Base-by-base conservation (phyloP, 1,140 invertebrate species). In the Leptinotarsa undecemlineata region DNA sequence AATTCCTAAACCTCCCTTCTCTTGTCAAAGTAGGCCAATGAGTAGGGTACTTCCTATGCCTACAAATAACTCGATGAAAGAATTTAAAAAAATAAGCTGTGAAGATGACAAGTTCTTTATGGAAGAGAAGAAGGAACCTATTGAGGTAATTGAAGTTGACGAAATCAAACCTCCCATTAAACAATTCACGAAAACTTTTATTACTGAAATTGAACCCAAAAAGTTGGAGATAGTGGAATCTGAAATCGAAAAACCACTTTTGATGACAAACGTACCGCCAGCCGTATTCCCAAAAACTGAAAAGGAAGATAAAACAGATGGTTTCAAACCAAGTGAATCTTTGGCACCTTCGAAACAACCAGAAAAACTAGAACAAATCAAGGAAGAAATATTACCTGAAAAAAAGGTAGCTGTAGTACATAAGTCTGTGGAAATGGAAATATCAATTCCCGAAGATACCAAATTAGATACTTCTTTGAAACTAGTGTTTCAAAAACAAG, bases 41-140 rank as follows among this genome's bases (percentile, higher is more conserved):
- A 94, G 92, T 81, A 87, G 92, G 71, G 92, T 94, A 15, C 78
- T 93, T 47, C 92, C 92, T 1, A 91, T 94, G 87, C 92, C 74
- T 61, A 79, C 79, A 20, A 76, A 92, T 77, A 72, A 72, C 42
- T 88, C 88, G 14, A 80, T 84, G 80, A 75, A 79, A 73, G 72
- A 84, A 48, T 73, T 77, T 42, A 85, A 82, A 73, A 79, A 77
- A 42, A 63, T 74, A 4, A 72, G 60, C 17, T 51, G 23, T 26
- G 86, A 85, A 72, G 86, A 88, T 78, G 81, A 86, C 14, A 86
- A 88, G 21, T 77, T 72, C 20, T 64, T 79, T 63, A 51, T 68
- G 76, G 88, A 88, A 79, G 86, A 86, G 11, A 87, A 87, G 47
- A 85, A 86, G 76, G 87, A 88, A 81, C 86, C 86, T 2, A 86